Conservation (phyloP, 1,140 invertebrate species). For the Neodiprion virginianus region DNA sequence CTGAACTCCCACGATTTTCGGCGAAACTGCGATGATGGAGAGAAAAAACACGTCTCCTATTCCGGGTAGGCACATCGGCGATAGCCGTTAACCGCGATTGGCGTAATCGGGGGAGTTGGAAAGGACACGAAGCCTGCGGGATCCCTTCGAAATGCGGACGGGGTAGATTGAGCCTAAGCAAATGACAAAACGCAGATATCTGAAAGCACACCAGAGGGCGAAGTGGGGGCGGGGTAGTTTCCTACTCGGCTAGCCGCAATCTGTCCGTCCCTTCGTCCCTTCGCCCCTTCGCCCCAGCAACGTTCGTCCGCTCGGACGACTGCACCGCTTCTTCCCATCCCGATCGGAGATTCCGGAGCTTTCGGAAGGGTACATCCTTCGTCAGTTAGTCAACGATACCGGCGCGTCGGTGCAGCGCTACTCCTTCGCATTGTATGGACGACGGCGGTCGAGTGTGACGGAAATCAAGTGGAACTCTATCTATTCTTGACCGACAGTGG, state of each 20-base stretch:
- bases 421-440: constrained; percentile 44
- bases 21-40: too few species aligned
- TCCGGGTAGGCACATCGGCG: constrained; percentile 30
- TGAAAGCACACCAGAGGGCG: neutral
- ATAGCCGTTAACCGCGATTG: constrained; percentile 29
- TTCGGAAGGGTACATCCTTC: constrained; percentile 37
- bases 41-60: too few species aligned
- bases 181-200: constrained; percentile 54
- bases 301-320: neutral
- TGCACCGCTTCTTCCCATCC: constrained; percentile 34
- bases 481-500: constrained; percentile 41
- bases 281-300: neutral
- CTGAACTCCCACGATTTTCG: too few species aligned
- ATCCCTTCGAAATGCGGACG: constrained; percentile 40
- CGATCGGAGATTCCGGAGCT: constrained; percentile 26
- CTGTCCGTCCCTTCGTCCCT: constrained; percentile 43
- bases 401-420: constrained; percentile 22
- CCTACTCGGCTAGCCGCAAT: constrained; percentile 52
- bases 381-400: constrained; percentile 47
- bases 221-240: constrained; percentile 36
- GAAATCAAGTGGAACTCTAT: constrained; percentile 54
- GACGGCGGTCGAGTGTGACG: constrained; percentile 35
- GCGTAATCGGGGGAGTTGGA: too few species aligned
- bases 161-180: constrained; percentile 53
- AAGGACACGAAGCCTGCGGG: constrained; percentile 38